Conservation (phyloP, 2,113 vertebrate species). For the Lamprologus tigripictilis region DNA sequence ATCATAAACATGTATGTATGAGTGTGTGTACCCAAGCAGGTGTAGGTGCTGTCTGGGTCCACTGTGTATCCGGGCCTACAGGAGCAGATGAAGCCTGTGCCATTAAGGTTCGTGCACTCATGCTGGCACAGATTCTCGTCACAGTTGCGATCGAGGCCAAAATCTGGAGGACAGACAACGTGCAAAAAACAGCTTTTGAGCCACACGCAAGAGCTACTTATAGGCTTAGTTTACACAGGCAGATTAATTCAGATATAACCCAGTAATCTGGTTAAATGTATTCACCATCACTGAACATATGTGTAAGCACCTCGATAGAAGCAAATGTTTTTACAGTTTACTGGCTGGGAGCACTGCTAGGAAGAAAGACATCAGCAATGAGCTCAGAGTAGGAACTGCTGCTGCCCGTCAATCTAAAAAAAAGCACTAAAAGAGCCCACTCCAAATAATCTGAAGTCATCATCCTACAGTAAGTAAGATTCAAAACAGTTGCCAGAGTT, state of each 20-base stretch:
- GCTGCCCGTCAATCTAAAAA: neutral
- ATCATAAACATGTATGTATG: neutral
- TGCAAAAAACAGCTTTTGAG: neutral
- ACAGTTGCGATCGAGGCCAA: slow-evolving; percentile 77
- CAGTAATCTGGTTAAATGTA: neutral
- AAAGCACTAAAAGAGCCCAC: neutral
- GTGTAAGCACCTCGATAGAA: neutral
- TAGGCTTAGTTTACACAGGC: neutral
- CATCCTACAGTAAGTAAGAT: neutral
- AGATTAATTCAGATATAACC: neutral
- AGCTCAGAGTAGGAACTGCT: neutral
- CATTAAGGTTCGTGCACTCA: slow-evolving; percentile 80
- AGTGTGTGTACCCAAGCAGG: slow-evolving; percentile 64
- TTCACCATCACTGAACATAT: neutral
- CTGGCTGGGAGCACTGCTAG: neutral
- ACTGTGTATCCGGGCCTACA: slow-evolving; percentile 78
- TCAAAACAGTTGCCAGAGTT: neutral
- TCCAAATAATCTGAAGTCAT: neutral
- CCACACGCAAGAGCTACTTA: neutral
- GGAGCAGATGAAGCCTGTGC: slow-evolving; percentile 87
- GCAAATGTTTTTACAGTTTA: neutral
- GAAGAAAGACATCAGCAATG: neutral
- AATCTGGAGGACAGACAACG: slow-evolving; percentile 61
- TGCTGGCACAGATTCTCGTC: slow-evolving; percentile 87
- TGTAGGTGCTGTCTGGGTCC: slow-evolving; percentile 74